Evolutionary conservation across 2,888 invertebrate genomes (phyloP), one percentile per base, ranked within the genome.

Genomic region (Bembecia ichneumoniformis): DNA sequence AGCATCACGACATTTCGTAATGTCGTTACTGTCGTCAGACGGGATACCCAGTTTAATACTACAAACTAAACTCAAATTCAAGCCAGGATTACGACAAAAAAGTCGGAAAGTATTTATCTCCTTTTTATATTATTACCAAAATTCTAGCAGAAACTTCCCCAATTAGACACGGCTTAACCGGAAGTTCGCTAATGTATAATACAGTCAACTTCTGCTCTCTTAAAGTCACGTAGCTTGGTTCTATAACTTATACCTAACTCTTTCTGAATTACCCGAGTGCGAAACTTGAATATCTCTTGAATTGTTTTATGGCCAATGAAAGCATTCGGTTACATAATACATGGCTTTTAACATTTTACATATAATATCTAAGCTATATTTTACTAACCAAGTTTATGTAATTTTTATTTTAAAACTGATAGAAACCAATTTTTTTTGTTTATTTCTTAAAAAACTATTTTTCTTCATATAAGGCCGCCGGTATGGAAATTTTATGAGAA

Each of bases 101-200:
- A 52, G 56, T 56, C 53, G 52, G 64, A 59, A 61, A 53, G 59
- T 70, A 74, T 70, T 71, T 66, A 58, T 58, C 66, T 64, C 69
- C 70, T 74, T 77, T 73, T 78, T 73, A 74, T 74, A 77, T 74
- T 76, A 77, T 77, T 71, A 77, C 64, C 69, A 59, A 77, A 28
- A 75, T 69, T 74, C 62, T 52, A 28, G 28, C 53, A 17, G 55
- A 64, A 79, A 77, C 73, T 79, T 78, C 68, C 67, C 66, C 77
- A 77, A 78, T 77, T 77, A 79, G 68, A 67, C 64, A 66, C 66
- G 63, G 73, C 69, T 73, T 77, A 77, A 73, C 74, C 68, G 54
- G 76, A 78, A 77, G 71, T 77, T 28, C 28, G 28, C 7, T 74
- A 71, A 73, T 71, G 71, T 72, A 68, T 77, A 77, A 70, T 72